Percentiles rank a stretch among this genome's conserved stretches.
Evolutionary conservation across 2,888 invertebrate genomes (phyloP).

Genomic region (Caenorhabditis plicata): DNA sequence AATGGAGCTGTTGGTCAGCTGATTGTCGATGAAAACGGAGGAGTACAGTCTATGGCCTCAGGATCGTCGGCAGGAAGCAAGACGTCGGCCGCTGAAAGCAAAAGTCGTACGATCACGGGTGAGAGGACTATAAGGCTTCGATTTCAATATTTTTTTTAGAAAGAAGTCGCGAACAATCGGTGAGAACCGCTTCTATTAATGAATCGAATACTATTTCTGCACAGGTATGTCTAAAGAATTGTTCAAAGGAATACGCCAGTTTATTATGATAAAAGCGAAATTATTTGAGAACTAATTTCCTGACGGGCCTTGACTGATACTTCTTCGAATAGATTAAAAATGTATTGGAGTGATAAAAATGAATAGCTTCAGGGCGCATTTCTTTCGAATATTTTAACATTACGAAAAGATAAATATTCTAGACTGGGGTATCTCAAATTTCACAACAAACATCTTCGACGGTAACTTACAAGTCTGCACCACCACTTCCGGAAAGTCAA

Average conservation of each 20-base stretch:
- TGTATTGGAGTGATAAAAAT: constrained; percentile 9
- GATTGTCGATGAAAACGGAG: constrained; percentile 15
- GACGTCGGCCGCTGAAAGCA: constrained; percentile 4
- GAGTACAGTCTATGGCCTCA: constrained; percentile 8
- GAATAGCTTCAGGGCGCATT: no score
- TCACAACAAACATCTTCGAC: constrained; percentile 28
- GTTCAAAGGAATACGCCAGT: no score
- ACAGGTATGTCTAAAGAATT: neutral
- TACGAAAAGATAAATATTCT: no score
- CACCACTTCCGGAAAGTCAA: constrained; percentile 2
- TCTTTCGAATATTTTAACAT: no score
- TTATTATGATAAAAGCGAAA: no score
- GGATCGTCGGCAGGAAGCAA: constrained; percentile 13
- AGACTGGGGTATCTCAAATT: no score
- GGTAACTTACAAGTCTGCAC: constrained; percentile 28
- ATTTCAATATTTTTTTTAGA: constrained; percentile 1
- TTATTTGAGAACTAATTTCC: no score
- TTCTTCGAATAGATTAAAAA: neutral
- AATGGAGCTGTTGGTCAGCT: constrained; percentile 19
- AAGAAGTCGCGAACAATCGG: constrained; percentile 4
- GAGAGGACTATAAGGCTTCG: constrained; percentile 9
- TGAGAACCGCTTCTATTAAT: constrained; percentile 8
- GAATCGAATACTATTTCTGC: constrained; percentile 6
- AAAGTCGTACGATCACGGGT: constrained; percentile 7
- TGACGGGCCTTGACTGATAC: neutral